Base-by-base conservation (phyloP, 2,888 invertebrate genomes). In the Dusona sp. region DNA sequence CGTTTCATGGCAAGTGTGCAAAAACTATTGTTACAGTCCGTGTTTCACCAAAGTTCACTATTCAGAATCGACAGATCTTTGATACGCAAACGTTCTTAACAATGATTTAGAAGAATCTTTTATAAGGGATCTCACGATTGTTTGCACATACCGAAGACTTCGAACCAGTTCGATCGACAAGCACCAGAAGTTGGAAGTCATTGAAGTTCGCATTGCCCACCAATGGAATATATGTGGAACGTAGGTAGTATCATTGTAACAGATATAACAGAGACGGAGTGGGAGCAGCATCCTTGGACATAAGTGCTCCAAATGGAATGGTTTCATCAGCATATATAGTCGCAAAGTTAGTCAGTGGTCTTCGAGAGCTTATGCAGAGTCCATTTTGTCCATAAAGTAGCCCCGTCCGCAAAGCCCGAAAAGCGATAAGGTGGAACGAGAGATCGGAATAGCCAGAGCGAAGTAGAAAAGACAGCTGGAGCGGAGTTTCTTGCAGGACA, bases 271-370 rank as follows among this genome's bases (percentile, higher is more conserved):
- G 45, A 9, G 48, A 48, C 19, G 36, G 25, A 74, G 74, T 45
- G 54, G 33, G 6, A 42, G 25, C 16, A 3, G 57, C 11, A 74
- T 74, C 25, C 38, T 61, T 22, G 54, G 16, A 22, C 57, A 61
- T 25, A 61, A 74, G 38, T 74, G 25, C 57, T 61, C 25, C 16
- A 61, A 74, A 74, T 33, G 78, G 73, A 73, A 73, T 64, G 48
- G 45, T 77, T 77, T 64, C 38, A 38, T 77, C 75, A 45, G 25
- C 25, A 54, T 73, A 73, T 54, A 74, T 38, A 54, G 77, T 72
- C 57, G 19, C 48, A 42, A 87, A 87, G 86, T 87, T 84, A 79
- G 86, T 74, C 73, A 75, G 68, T 54, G 79, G 75, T 77, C 57
- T 80, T 65, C 61, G 77, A 80, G 65, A 77, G 77, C 67, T 77